A percentile compares a stretch with the other conserved stretches of the same genome.
phyloP scores from a whole-genome alignment of 1,140 invertebrate genomes.

The Eurosta solidaginis region DNA sequence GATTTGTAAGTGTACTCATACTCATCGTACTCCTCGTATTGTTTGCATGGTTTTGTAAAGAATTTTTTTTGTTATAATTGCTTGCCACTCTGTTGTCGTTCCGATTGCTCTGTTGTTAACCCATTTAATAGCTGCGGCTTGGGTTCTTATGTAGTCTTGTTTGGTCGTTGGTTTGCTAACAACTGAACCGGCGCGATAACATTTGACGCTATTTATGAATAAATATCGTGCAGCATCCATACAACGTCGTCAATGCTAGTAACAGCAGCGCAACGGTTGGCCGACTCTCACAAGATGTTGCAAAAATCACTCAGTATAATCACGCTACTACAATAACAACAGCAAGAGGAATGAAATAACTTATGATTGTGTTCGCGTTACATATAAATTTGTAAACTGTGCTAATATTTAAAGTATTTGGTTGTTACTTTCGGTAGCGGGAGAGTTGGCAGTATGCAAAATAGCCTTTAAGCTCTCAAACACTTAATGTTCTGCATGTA shows the following conservation, averaged over 20 bases:
- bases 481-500: not conserved
- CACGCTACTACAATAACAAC: not conserved
- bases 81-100: not conserved
- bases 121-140: not conserved
- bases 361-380: not conserved
- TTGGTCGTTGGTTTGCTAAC: constrained; percentile 18
- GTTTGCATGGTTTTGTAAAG: not conserved
- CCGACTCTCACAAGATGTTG: constrained; percentile 19
- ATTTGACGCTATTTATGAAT: constrained; percentile 27
- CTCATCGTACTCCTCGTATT: not conserved
- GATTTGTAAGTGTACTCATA: not conserved
- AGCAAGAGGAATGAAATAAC: not conserved
- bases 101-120: not conserved
- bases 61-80: constrained; percentile 1
- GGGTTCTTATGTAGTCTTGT: not conserved
- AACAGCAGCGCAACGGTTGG: not conserved
- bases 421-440: not conserved
- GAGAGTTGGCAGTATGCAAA: not conserved
- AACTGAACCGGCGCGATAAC: constrained; percentile 17
- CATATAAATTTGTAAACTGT: not conserved
- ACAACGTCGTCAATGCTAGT: not conserved
- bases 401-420: not conserved
- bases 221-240: constrained; percentile 21
- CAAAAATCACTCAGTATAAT: constrained; percentile 1
- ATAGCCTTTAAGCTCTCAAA: not conserved